phyloP scores from a whole-genome alignment of 2,888 invertebrate genomes.

The Acronicta psi region DNA sequence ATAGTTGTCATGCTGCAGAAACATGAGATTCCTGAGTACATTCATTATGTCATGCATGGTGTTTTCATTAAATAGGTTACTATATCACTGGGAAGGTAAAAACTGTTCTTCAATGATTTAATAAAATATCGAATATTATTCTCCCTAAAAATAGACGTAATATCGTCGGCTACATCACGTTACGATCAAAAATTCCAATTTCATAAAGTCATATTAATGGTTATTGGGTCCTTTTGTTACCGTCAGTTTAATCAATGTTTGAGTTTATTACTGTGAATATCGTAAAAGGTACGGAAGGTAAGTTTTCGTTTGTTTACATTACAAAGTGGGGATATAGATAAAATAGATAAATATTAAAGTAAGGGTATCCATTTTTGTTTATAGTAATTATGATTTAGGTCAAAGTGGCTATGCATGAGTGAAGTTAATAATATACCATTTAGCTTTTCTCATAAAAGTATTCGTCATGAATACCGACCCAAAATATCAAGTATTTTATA shows the following conservation, averaged over 20 bases:
- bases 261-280: constrained; percentile 54
- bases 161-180: constrained; percentile 32
- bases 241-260: constrained; percentile 49
- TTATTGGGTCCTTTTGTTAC: constrained; percentile 54
- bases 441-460: constrained; percentile 17
- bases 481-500: background rate
- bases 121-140: constrained; percentile 22
- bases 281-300: constrained; percentile 31
- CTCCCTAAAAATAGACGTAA: constrained; percentile 24
- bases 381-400: constrained; percentile 19
- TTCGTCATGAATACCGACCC: background rate
- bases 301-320: constrained; percentile 31
- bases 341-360: background rate
- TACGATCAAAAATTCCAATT: constrained; percentile 55
- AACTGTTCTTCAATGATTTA: constrained; percentile 12
- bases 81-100: background rate
- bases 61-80: background rate
- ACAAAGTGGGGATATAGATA: constrained; percentile 13
- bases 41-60: too few species aligned
- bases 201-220: constrained; percentile 57
- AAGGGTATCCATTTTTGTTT: constrained; percentile 18
- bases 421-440: constrained; percentile 6
- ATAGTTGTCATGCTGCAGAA: too few species aligned
- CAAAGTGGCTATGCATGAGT: constrained; percentile 23
- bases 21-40: too few species aligned